Evolutionary conservation across 2,888 invertebrate species (phyloP).

Genomic region (Conops quadrifasciatus): DNA sequence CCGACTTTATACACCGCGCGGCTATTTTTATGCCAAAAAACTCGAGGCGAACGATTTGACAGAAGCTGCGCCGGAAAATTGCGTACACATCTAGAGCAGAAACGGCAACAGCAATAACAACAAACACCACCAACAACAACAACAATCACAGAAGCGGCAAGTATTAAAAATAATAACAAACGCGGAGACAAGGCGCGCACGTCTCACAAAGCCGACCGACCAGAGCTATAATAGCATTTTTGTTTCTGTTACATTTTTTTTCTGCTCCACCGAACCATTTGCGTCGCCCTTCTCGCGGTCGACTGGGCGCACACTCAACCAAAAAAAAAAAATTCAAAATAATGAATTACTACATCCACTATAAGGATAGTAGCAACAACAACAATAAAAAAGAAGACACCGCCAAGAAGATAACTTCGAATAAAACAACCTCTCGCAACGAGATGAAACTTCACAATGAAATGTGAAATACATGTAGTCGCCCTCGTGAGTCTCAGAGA

Average conservation of each 20-base stretch:
- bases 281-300: background rate
- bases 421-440: constrained; percentile 49
- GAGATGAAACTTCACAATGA: constrained; percentile 56
- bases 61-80: constrained; percentile 37
- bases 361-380: background rate
- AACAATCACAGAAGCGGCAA: constrained; percentile 42
- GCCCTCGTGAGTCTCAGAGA: constrained; percentile 9
- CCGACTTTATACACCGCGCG: constrained; percentile 17
- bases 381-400: constrained; percentile 17
- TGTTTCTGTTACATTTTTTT: constrained; percentile 13
- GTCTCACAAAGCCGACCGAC: constrained; percentile 29
- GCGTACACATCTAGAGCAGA: constrained; percentile 39
- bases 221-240: constrained; percentile 13
- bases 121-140: constrained; percentile 38
- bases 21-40: constrained; percentile 41
- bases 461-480: constrained; percentile 22
- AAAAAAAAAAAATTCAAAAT: constrained; percentile 10
- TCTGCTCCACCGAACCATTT: background rate
- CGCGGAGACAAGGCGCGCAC: constrained; percentile 27
- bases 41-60: background rate
- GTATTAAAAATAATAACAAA: constrained; percentile 23
- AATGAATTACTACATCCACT: constrained; percentile 1
- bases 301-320: no score
- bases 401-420: background rate
- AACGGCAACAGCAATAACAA: constrained; percentile 43